Evolutionary conservation across 2,888 invertebrate species (phyloP).

Genomic region (Trachelus troglodyta): DNA sequence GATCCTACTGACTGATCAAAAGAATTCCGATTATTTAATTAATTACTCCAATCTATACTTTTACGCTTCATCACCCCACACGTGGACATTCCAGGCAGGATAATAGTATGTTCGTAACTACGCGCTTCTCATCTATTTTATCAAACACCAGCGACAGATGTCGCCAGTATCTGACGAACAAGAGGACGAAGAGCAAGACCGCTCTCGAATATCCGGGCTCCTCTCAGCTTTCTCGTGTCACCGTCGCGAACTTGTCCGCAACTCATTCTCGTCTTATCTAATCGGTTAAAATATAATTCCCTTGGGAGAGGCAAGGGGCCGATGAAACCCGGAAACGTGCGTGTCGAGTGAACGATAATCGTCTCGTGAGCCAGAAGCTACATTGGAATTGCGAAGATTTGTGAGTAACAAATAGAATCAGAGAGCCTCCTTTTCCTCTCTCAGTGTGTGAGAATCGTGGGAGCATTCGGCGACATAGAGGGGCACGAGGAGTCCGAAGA

Average conservation of each 20-base stretch:
- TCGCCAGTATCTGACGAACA: constrained; percentile 1
- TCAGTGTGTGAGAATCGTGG: background rate
- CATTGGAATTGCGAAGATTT: background rate
- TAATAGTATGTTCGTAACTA: background rate
- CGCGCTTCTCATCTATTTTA: background rate
- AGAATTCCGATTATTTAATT: background rate
- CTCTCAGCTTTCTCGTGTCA: constrained; percentile 10
- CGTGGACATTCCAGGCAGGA: background rate
- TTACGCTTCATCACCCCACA: background rate
- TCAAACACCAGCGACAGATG: background rate
- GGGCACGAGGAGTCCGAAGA: background rate
- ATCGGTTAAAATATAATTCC: constrained; percentile 1
- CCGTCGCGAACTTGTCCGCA: constrained; percentile 6
- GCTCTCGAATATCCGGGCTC: background rate
- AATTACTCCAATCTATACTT: background rate
- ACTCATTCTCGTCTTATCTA: constrained; percentile 7
- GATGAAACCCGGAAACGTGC: background rate
- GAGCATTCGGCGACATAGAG: background rate
- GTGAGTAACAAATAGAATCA: background rate
- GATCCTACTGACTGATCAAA: background rate
- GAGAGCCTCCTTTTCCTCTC: background rate
- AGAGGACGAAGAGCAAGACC: background rate
- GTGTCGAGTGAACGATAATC: background rate
- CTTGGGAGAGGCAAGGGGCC: background rate
- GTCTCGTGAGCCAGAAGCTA: background rate